Conservation (phyloP, 2,888 invertebrate genomes). For the Hylaea fasciaria region DNA sequence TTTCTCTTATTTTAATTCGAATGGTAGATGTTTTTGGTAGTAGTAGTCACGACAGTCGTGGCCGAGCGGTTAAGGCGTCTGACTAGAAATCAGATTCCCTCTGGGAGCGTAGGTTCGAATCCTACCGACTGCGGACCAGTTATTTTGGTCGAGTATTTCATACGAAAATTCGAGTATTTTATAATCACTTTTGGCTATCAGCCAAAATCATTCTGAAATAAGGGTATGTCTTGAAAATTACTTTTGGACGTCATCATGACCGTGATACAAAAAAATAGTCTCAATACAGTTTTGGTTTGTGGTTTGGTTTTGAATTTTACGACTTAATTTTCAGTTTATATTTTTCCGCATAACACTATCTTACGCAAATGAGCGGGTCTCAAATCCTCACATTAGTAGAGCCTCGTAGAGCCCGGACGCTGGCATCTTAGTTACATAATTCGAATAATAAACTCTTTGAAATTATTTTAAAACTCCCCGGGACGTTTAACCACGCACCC, state of each 20-base stretch:
- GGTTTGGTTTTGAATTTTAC: neutral
- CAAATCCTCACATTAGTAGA: slow-evolving; percentile 16
- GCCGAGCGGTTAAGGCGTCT: slow-evolving; percentile 95
- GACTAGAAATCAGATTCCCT: slow-evolving; percentile 95
- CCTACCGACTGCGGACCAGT: slow-evolving; percentile 90
- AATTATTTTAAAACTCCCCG: slow-evolving; percentile 45
- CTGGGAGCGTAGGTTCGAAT: slow-evolving; percentile 95
- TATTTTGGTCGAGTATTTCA: slow-evolving; percentile 35
- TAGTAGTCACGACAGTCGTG: slow-evolving; percentile 85
- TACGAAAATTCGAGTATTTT: neutral
- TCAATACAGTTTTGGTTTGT: neutral
- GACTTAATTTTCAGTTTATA: slow-evolving; percentile 10
- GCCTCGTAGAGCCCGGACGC: neutral
- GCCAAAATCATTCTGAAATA: neutral
- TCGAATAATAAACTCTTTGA: slow-evolving; percentile 48
- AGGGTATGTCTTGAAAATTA: neutral
- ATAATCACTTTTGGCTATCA: neutral
- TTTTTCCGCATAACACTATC: neutral
- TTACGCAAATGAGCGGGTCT: slow-evolving; percentile 12
- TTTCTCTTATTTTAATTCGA: too few relatives aligned
- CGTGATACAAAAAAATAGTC: too few relatives aligned
- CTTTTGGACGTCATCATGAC: neutral
- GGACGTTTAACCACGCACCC: slow-evolving; percentile 31
- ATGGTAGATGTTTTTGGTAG: neutral
- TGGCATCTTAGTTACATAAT: slow-evolving; percentile 30